Evolutionary conservation across 2,113 vertebrate genomes (phyloP), one percentile per base, ranked within the genome.

Genomic region (Bagarius yarrelli): DNA sequence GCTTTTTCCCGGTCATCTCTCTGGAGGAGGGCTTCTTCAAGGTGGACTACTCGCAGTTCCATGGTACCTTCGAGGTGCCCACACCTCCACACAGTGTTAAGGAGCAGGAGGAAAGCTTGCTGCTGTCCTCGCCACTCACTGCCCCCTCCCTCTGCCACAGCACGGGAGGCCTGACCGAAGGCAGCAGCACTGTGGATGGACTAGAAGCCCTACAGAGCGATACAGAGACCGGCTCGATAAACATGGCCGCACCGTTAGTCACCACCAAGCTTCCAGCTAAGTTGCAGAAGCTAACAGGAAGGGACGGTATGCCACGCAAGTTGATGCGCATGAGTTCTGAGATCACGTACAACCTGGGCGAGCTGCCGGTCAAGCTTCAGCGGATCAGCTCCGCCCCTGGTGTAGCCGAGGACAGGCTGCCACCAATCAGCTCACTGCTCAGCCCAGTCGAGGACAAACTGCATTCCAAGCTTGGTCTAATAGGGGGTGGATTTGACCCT

Each of bases 1-100:
- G 98, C 3, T 99, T 99, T 92, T 99, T 94, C 69, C 98, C 98
- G 0, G 98, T 99, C 0, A 99, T 99, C 90, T 99, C 98, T 85
- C 89, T 99, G 90, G 98, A 99, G 84, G 98, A 99, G 71, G 98
- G 98, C 3, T 99, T 99, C 92, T 99, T 99, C 83, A 99, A 99
- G 88, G 98, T 99, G 76, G 98, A 99, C 91, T 99, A 99, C 81
- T 99, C 98, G 5, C 98, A 99, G 92, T 99, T 99, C 89, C 98
- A 99, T 44, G 96, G 96, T 55, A 99, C 97, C 0, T 99, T 99
- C 56, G 98, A 99, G 93, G 97, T 99, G 50, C 96, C 95, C 64
- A 98, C 97, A 0, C 89, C 97, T 2, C 96, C 97, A 0, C 95
- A 97, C 91, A 99, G 98, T n/a, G 96, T 99, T 71, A 99, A 98